Conservation (phyloP, 2,888 invertebrate species). For the Penaeus monodon region DNA sequence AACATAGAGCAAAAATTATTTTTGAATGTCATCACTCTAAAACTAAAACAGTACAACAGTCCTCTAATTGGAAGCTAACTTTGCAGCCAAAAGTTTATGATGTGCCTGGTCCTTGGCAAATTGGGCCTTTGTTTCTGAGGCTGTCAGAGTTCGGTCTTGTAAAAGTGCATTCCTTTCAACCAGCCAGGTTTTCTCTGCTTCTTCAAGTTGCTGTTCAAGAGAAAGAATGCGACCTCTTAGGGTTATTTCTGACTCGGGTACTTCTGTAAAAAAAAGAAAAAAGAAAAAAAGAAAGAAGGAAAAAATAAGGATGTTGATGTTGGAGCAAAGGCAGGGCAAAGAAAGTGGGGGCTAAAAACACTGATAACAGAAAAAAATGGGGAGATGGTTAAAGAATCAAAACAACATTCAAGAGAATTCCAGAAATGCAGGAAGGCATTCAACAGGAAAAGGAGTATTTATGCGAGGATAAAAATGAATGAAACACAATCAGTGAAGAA, state of each 20-base stretch:
- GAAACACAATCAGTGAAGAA: neutral
- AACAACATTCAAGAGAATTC: no score
- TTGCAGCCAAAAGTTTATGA: slow-evolving; percentile 44
- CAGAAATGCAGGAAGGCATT: no score
- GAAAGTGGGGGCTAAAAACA: no score
- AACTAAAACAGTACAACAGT: neutral
- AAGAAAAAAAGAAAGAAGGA: neutral
- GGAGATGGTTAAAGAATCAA: no score
- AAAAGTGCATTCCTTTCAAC: slow-evolving; percentile 48
- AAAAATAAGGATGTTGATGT: neutral
- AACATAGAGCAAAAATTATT: neutral
- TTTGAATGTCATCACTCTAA: neutral
- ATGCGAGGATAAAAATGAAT: neutral
- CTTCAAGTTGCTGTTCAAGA: slow-evolving; percentile 43
- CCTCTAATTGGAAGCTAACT: slow-evolving; percentile 13
- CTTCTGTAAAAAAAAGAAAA: slow-evolving; percentile 8
- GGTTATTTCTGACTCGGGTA: slow-evolving; percentile 32
- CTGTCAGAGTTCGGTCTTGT: slow-evolving; percentile 49
- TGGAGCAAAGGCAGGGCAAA: no score
- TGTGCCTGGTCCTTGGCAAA: slow-evolving; percentile 55
- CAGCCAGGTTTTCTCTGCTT: slow-evolving; percentile 43
- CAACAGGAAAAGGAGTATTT: neutral
- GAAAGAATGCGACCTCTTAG: slow-evolving; percentile 25
- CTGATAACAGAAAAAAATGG: no score
- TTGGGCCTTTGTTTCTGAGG: slow-evolving; percentile 48